Conservation (phyloP, 1,140 invertebrate genomes). For the Tetragonula clypearis region DNA sequence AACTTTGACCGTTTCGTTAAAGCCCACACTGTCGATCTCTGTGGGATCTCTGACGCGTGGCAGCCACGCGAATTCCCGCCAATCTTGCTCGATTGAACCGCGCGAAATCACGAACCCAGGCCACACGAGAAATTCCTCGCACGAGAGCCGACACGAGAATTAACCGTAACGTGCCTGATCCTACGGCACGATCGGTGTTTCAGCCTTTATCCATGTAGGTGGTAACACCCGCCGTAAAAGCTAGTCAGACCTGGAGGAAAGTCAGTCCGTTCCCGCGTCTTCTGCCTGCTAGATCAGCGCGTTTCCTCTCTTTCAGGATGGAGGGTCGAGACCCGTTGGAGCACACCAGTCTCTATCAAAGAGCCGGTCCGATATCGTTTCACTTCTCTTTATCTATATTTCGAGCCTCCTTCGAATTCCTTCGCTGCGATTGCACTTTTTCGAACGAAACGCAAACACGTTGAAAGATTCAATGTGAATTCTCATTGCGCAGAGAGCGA, state of each 20-base stretch:
- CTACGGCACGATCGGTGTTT: conserved; percentile 31
- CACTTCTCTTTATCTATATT: not conserved
- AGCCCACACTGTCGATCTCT: not conserved
- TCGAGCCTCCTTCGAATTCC: not conserved
- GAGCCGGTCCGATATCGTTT: conserved; percentile 71
- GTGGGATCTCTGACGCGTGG: conserved; percentile 51
- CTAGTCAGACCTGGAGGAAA: not conserved
- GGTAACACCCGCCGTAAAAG: conserved; percentile 33
- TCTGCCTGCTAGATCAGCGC: conserved; percentile 41
- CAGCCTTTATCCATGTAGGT: conserved; percentile 50
- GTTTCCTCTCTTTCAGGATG: conserved; percentile 54
- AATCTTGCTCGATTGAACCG: conserved; percentile 51
- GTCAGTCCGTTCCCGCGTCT: conserved; percentile 49
- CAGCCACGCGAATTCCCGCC: conserved; percentile 60
- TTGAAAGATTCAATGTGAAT: not conserved
- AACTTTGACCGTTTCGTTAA: conserved; percentile 28
- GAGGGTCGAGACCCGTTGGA: conserved; percentile 83
- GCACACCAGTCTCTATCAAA: conserved; percentile 86
- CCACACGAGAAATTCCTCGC: conserved; percentile 46
- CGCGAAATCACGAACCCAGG: conserved; percentile 67
- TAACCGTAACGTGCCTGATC: conserved; percentile 66
- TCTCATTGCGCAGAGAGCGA: conserved; percentile 90
- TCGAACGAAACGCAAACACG: not conserved
- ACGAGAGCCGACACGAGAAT: conserved; percentile 73
- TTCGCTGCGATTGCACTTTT: not conserved